Percentiles rank a stretch among this genome's conserved stretches.
Conservation (phyloP, 2,888 invertebrate genomes). For the Heteromurus nitidus region DNA sequence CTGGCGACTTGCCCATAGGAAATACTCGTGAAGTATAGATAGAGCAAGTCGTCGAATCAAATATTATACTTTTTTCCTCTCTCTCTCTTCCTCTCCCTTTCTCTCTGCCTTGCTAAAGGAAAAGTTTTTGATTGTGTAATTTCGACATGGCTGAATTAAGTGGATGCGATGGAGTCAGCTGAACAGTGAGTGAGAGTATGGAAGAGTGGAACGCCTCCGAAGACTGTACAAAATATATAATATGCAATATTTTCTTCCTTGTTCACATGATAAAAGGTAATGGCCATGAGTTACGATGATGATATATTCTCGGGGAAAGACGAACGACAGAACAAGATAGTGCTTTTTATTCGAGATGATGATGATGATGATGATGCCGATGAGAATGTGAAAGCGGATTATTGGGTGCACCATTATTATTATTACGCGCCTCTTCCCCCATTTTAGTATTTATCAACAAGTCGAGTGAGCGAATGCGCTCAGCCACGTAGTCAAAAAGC, state of each 20-base stretch:
- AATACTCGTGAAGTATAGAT: neutral
- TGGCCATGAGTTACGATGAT: slow-evolving; percentile 1
- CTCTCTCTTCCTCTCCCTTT: neutral
- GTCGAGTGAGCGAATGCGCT: too few species aligned
- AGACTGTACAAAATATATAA: too few species aligned
- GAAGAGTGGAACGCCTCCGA: too few species aligned
- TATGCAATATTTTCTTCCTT: too few species aligned
- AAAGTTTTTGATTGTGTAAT: slow-evolving; percentile 48
- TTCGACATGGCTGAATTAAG: slow-evolving; percentile 37
- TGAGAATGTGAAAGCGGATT: too few species aligned
- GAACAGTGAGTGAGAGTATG: neutral
- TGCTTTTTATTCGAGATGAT: neutral
- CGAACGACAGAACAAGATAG: too few species aligned
- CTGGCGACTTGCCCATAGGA: too few species aligned
- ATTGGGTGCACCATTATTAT: too few species aligned
- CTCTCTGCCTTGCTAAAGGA: neutral
- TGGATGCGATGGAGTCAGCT: slow-evolving; percentile 27
- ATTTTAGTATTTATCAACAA: neutral
- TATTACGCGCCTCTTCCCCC: neutral
- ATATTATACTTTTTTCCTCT: neutral
- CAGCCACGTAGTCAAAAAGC: too few species aligned
- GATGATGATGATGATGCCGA: neutral
- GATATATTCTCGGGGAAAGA: neutral
- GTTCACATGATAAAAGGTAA: neutral
- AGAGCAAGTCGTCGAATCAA: neutral